A percentile compares a stretch with the other conserved stretches of the same genome.
Evolutionary conservation across 2,888 invertebrate species (phyloP).

Genomic region (Conomelus anceps): DNA sequence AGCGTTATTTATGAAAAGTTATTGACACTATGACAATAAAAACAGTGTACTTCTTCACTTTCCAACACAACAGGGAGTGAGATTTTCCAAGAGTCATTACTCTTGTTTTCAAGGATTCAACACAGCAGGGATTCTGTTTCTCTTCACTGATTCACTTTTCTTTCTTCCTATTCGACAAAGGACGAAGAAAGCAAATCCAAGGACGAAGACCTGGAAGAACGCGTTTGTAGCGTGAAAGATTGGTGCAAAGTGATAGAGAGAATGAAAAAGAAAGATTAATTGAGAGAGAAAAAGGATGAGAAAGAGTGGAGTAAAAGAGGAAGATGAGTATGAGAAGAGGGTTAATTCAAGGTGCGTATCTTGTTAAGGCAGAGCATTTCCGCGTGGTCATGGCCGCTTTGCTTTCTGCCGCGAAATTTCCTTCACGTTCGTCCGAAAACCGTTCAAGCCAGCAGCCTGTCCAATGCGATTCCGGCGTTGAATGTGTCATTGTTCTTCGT

Average conservation of each 20-base stretch:
- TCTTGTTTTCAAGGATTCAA: background rate
- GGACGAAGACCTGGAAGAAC: background rate
- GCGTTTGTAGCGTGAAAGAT: background rate
- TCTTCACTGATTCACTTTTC: background rate
- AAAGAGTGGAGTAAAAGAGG: background rate
- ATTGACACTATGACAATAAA: no score
- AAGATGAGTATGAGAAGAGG: background rate
- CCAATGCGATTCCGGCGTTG: background rate
- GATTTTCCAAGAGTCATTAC: background rate
- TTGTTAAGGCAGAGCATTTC: background rate
- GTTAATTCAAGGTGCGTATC: background rate
- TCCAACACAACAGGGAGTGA: background rate
- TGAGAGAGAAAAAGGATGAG: no score
- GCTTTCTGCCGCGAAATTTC: background rate
- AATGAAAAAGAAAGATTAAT: background rate
- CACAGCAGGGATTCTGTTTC: background rate
- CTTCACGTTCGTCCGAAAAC: background rate
- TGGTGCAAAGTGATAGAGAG: background rate
- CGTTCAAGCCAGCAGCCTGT: background rate
- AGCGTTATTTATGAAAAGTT: no score
- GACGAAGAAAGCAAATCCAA: background rate
- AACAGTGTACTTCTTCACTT: no score
- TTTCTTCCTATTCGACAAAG: background rate
- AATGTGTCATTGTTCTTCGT: background rate
- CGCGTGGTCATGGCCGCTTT: background rate